phyloP scores from a whole-genome alignment of 2,888 invertebrate genomes.

The Cremastinae sp. region DNA sequence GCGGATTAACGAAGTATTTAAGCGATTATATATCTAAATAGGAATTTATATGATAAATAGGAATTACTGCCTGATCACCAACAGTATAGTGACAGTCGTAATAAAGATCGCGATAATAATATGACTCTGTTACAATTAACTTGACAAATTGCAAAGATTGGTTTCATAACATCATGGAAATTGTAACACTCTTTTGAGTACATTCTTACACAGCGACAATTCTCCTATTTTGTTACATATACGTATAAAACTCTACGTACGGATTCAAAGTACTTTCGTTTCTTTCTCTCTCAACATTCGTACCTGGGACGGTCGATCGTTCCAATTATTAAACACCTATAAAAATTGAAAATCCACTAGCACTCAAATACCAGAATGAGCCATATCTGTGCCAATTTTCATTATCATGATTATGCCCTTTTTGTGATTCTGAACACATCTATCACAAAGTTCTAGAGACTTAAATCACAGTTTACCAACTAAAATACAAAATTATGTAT shows the following conservation, averaged over 20 bases:
- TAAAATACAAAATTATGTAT: constrained; percentile 36
- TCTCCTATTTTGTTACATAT: constrained; percentile 21
- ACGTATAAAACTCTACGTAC: constrained; percentile 36
- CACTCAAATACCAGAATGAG: neutral
- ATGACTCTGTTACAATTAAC: constrained; percentile 38
- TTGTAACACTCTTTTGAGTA: constrained; percentile 39
- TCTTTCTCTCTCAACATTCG: constrained; percentile 14
- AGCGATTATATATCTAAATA: constrained; percentile 29
- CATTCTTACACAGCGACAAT: constrained; percentile 40
- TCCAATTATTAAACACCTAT: constrained; percentile 33
- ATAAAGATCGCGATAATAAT: constrained; percentile 25
- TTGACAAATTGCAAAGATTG: constrained; percentile 48
- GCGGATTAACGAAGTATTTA: constrained; percentile 7
- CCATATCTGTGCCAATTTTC: constrained; percentile 5
- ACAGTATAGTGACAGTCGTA: constrained; percentile 15
- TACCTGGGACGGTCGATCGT: constrained; percentile 27
- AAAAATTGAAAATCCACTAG: constrained; percentile 41
- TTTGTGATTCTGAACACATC: constrained; percentile 44
- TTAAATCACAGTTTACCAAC: constrained; percentile 56
- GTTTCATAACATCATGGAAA: constrained; percentile 41
- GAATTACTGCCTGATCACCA: constrained; percentile 26
- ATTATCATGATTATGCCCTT: neutral
- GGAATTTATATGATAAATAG: constrained; percentile 31
- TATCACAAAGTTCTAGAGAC: constrained; percentile 57
- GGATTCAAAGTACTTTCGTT: constrained; percentile 31